A percentile compares a stretch with the other conserved stretches of the same genome.
These are phyloP conservation scores for Parnassius orleans DNA, from an alignment of 2,888 invertebrate genomes.

Conservation along the genomic window DNA sequence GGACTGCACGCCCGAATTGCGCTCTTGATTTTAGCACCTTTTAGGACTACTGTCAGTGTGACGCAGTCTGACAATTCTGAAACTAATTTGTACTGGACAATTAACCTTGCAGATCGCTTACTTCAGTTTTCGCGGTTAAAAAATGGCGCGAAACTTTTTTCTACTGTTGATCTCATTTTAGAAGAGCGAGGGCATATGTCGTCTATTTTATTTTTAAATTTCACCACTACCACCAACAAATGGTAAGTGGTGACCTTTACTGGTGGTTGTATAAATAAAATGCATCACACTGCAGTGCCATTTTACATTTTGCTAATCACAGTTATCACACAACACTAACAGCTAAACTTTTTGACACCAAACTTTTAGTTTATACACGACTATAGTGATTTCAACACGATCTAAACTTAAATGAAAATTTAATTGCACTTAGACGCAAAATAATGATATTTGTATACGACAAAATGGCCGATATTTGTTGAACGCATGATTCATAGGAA, in stretches of 20 bases:
- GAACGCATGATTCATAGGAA: not conserved
- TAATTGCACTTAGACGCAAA: not conserved
- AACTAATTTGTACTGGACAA: not conserved
- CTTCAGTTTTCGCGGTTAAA: no score
- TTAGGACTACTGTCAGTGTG: conserved; percentile 15
- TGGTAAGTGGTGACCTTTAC: no score
- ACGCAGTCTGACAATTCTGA: not conserved
- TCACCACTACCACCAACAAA: no score
- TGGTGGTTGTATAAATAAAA: no score
- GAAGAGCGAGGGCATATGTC: no score
- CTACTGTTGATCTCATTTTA: no score
- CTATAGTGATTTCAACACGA: not conserved
- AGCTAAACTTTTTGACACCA: not conserved
- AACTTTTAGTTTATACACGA: not conserved
- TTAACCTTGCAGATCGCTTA: no score
- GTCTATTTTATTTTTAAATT: no score
- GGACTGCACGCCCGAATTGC: not conserved
- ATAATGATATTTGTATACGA: not conserved
- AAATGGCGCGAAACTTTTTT: no score
- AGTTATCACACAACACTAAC: conserved; percentile 11
- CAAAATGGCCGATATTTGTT: conserved; percentile 1
- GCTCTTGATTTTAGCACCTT: conserved; percentile 20
- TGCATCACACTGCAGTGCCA: conserved; percentile 18
- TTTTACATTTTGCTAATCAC: conserved; percentile 18
- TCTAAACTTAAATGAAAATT: not conserved